Conservation (phyloP, 2,113 vertebrate species). For the Rafetus swinhoei region DNA sequence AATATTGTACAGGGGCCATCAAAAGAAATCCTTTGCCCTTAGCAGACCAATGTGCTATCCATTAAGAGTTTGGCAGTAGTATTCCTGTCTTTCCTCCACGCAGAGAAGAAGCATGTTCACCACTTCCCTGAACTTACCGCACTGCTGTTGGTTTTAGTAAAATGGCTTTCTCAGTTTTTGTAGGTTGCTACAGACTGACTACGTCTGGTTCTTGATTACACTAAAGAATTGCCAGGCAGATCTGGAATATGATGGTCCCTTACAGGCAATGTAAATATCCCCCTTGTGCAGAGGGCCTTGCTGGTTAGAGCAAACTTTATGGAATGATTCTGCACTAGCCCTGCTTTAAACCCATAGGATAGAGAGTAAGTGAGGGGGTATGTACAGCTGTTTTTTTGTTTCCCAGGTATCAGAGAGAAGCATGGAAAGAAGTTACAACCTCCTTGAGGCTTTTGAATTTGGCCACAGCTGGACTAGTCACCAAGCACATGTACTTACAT, state of each 20-base stretch:
- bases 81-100: neutral
- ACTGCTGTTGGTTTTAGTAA: rapidly evolving
- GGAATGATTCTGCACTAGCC: neutral
- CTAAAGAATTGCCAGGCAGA: neutral
- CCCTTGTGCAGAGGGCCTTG: neutral
- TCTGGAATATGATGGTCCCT: neutral
- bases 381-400: neutral
- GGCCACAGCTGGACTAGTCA: neutral
- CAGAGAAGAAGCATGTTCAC: neutral
- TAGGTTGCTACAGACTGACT: neutral
- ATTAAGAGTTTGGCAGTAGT: neutral
- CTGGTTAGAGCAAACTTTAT: neutral
- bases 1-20: neutral
- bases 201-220: neutral
- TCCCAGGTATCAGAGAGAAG: neutral
- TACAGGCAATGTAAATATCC: neutral
- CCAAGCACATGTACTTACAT: neutral
- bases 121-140: neutral
- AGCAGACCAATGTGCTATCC: neutral
- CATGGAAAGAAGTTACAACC: neutral
- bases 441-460: neutral
- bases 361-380: neutral
- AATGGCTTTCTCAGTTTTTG: neutral
- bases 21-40: neutral
- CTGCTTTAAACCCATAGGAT: neutral